Conservation (phyloP, 2,888 invertebrate genomes). For the Tachina grossa region DNA sequence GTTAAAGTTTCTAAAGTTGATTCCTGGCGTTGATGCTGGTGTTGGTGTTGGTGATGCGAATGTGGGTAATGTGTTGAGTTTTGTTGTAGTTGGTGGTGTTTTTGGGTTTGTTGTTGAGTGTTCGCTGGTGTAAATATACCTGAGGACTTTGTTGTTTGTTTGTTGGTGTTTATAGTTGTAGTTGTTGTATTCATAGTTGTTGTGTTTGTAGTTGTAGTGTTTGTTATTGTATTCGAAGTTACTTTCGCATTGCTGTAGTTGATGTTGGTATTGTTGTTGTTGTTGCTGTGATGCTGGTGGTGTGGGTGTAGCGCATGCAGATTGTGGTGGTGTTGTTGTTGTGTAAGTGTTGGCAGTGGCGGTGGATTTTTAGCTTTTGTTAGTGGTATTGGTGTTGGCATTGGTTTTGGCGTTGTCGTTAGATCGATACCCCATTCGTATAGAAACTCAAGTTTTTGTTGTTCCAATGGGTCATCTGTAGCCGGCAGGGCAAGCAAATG, state of each 20-base stretch:
- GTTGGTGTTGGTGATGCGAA: slow-evolving; percentile 61
- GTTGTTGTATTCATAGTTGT: slow-evolving; percentile 24
- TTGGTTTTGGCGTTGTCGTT: slow-evolving; percentile 81
- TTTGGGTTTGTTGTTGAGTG: slow-evolving; percentile 72
- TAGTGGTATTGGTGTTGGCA: slow-evolving; percentile 81
- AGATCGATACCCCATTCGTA: slow-evolving; percentile 82
- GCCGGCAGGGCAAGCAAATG: slow-evolving; percentile 94
- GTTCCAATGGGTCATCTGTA: slow-evolving; percentile 82
- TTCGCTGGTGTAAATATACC: slow-evolving; percentile 72
- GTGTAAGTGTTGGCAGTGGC: slow-evolving; percentile 76
- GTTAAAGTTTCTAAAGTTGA: slow-evolving; percentile 70
- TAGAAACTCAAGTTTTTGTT: slow-evolving; percentile 80
- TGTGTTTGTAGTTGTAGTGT: slow-evolving; percentile 48
- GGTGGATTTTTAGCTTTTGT: slow-evolving; percentile 83
- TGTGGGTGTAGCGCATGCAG: slow-evolving; percentile 65
- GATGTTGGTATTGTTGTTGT: slow-evolving; percentile 64
- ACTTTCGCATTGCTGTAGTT: slow-evolving; percentile 71
- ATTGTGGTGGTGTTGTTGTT: slow-evolving; percentile 68
- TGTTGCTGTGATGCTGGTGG: slow-evolving; percentile 56
- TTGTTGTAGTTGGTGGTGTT: slow-evolving; percentile 63
- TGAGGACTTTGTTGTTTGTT: slow-evolving; percentile 69
- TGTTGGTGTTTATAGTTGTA: slow-evolving; percentile 62
- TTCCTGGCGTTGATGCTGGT: slow-evolving; percentile 71
- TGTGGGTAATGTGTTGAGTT: slow-evolving; percentile 61
- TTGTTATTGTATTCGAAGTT: slow-evolving; percentile 55